These are phyloP conservation scores for Genyomyrus donnyi DNA, from an alignment of 2,113 vertebrate genomes.

Conservation along the genomic window DNA sequence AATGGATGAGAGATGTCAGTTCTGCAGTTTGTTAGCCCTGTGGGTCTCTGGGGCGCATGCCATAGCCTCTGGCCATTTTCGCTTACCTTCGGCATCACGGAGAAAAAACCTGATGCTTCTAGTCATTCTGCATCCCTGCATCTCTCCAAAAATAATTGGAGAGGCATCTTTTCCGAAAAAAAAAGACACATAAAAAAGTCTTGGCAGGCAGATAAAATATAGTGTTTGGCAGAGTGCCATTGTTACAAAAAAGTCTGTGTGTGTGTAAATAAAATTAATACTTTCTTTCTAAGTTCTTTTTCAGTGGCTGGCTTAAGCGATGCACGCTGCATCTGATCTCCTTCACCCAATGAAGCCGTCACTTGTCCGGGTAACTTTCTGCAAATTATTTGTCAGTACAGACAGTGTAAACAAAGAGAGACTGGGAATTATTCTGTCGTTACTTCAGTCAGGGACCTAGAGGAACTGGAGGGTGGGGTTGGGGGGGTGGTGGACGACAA, in stretches of 20 bases:
- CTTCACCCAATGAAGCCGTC: neutral
- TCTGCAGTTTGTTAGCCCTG: slow-evolving; percentile 94
- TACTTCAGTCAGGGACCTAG: neutral
- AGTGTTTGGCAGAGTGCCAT: slow-evolving; percentile 56
- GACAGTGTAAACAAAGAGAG: neutral
- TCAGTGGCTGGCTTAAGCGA: neutral
- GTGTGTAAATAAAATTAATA: slow-evolving; percentile 33
- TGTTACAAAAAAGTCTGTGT: slow-evolving; percentile 32
- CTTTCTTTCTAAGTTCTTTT: slow-evolving; percentile 1
- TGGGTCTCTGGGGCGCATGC: slow-evolving; percentile 84
- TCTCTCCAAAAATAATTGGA: slow-evolving; percentile 99
- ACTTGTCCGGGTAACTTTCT: neutral
- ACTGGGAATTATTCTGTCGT: neutral
- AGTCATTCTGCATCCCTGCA: slow-evolving; percentile 99
- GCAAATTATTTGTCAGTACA: neutral
- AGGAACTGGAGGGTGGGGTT: neutral
- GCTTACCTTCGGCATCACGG: slow-evolving; percentile 98
- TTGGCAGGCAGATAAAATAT: slow-evolving; percentile 61
- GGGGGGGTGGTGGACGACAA: too few relatives aligned
- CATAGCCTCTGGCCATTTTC: slow-evolving; percentile 98
- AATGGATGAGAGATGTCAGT: slow-evolving; percentile 99
- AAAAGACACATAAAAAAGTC: slow-evolving; percentile 62
- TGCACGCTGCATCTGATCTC: neutral
- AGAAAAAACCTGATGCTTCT: slow-evolving; percentile 89
- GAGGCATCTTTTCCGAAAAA: slow-evolving; percentile 84